Conservation (phyloP, 1,140 invertebrate species). For the Drosophila suzukii region DNA sequence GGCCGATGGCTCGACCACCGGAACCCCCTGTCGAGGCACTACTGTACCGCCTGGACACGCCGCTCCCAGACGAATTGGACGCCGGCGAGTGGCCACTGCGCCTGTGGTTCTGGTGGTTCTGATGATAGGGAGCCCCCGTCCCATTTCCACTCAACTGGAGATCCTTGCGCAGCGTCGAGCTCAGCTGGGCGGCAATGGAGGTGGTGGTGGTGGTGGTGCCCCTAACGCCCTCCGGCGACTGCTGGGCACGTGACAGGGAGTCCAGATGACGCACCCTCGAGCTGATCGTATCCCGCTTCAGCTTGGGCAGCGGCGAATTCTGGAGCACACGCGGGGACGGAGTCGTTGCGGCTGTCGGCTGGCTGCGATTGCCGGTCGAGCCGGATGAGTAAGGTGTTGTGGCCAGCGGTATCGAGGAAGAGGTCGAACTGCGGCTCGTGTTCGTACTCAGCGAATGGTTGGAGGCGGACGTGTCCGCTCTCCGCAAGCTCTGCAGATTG, state of each 20-base stretch:
- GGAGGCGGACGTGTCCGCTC: constrained; percentile 84
- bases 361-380: constrained; percentile 60
- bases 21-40: constrained; percentile 65
- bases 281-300: constrained; percentile 87
- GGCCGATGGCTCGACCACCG: constrained; percentile 39
- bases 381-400: constrained; percentile 75
- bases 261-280: constrained; percentile 86
- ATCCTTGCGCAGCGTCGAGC: constrained; percentile 75
- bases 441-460: constrained; percentile 77
- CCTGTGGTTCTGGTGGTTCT: constrained; percentile 14
- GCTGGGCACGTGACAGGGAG: constrained; percentile 83
- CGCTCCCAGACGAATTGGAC: constrained; percentile 24
- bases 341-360: constrained; percentile 76
- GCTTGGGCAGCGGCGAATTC: constrained; percentile 85
- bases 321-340: constrained; percentile 83
- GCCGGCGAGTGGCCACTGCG: constrained; percentile 36
- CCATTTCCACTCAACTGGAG: constrained; percentile 61
- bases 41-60: constrained; percentile 70
- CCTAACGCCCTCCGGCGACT: constrained; percentile 51
- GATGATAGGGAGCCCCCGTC: constrained; percentile 31
- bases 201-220: constrained; percentile 35
- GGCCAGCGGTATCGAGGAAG: constrained; percentile 80
- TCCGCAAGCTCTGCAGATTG: constrained; percentile 84
- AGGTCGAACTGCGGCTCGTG: constrained; percentile 79
- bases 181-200: constrained; percentile 75